These are phyloP conservation scores for Aurelia sp. DNA, from an alignment of 30 jellyfish, hydroid and myxozoan genomes.

Conservation along the genomic window DNA sequence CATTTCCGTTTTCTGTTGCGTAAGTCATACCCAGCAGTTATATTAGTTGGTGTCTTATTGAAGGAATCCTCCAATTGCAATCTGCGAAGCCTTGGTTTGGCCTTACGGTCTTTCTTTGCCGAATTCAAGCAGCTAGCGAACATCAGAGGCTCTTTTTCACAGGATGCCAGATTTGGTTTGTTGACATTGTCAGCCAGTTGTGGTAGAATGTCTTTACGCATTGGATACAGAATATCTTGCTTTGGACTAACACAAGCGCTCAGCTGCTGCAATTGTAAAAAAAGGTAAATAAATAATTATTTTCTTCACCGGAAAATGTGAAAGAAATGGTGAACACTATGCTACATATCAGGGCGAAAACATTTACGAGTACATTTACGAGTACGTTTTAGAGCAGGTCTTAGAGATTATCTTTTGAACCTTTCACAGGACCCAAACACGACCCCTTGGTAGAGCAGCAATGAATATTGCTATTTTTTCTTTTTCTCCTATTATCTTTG, in stretches of 20 bases:
- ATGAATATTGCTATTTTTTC: no score
- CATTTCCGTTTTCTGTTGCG: background rate
- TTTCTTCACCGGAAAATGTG: background rate
- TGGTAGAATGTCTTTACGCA: conserved; percentile 73
- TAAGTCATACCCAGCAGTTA: background rate
- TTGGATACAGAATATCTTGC: conserved; percentile 74
- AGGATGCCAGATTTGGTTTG: background rate
- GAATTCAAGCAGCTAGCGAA: conserved; percentile 17
- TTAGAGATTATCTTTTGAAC: no score
- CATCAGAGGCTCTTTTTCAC: background rate
- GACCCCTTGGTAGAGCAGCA: no score
- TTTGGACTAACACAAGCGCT: conserved; percentile 48
- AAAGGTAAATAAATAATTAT: no score
- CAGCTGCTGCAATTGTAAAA: conserved; percentile 36
- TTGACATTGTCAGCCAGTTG: conserved; percentile 47
- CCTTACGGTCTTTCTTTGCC: conserved; percentile 33
- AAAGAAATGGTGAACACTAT: background rate
- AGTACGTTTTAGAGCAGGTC: no score
- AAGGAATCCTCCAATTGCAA: conserved; percentile 6
- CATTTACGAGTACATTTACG: no score
- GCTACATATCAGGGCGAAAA: background rate
- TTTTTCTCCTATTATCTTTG: no score
- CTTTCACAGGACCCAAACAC: no score
- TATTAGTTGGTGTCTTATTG: background rate
- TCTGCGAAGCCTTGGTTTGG: conserved; percentile 45